Base-by-base conservation (phyloP, 1,140 invertebrate species). In the Dendrolimus punctatus region DNA sequence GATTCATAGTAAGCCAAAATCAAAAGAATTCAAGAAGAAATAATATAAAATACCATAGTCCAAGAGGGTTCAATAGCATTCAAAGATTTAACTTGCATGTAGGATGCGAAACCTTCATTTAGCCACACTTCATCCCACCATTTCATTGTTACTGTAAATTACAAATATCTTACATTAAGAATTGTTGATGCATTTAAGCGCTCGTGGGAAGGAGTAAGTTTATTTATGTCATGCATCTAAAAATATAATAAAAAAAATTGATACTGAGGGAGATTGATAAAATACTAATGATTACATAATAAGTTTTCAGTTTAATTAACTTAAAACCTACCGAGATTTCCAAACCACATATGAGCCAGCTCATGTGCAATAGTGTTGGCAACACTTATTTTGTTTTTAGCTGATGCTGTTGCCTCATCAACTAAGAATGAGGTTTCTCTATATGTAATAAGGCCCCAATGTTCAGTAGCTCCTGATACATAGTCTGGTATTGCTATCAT, bases 71-170 rank as follows among this genome's bases (percentile, higher is more conserved):
- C 89, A 43, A 93, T 90, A 38, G 88, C 85, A 73, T 93, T 85
- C 5, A 93, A 88, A 43, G 93, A 93, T 80, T 96, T 95, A 64
- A 92, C 95, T 78, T 95, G 91, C 85, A 98, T 93, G 71, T 93
- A 98, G 5, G 91, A 91, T 6, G 96, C 96, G 73, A 98, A 97
- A 4, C 96, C 96, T 88, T 97, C 95, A 80, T 97, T 97, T 6
- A 98, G 85, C 95, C 96, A 98, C 0, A 98, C 85, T 78, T 98
- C 95, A 76, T 94, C 93, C 96, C 96, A 98, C 96, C 96, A 98
- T 60, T 92, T 89, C 91, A 96, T 92, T 7, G 95, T 97, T 4
- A 96, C 95, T 94, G 56, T 60, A 88, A 60, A 45, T 23, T 53
- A 40, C 40, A 47, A 46, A 23, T 1, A 23, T 3, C 23, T 23